Evolutionary conservation across 2,113 vertebrate species (phyloP).

Genomic region (Dicaeum eximium): DNA sequence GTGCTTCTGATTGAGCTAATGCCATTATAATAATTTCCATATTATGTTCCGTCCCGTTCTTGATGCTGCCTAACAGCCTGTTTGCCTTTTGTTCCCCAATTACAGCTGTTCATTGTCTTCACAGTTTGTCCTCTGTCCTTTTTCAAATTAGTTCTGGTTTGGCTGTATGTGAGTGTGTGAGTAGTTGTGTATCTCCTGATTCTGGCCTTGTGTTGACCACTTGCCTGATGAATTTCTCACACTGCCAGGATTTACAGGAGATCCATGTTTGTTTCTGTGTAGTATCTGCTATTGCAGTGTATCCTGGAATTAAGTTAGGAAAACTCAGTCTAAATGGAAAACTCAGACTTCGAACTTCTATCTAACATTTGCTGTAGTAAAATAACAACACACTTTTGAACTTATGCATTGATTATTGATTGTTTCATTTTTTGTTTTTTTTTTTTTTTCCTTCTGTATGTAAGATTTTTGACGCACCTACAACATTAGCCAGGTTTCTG

Average conservation of each 20-base stretch:
- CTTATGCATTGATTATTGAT: neutral
- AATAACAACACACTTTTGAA: neutral
- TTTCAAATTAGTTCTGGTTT: neutral
- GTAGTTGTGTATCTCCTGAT: neutral
- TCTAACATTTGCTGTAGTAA: neutral
- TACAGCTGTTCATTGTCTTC: neutral
- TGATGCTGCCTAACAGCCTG: neutral
- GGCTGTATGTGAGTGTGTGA: neutral
- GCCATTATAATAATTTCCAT: constrained; percentile 31
- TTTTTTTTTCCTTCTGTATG: neutral
- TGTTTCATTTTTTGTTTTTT: too few species aligned
- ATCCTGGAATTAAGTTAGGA: neutral
- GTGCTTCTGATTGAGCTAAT: constrained; percentile 38
- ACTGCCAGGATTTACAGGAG: neutral
- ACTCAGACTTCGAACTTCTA: neutral
- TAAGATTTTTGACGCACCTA: accelerated
- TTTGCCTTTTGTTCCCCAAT: neutral
- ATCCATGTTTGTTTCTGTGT: accelerated
- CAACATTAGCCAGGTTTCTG: neutral
- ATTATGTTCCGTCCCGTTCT: neutral
- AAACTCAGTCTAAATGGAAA: neutral
- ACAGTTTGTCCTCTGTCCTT: neutral
- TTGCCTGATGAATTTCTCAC: neutral
- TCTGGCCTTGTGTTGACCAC: neutral
- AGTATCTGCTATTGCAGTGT: neutral